Base-by-base conservation (phyloP, 2,888 invertebrate genomes). In the Folsomia manolachei region DNA sequence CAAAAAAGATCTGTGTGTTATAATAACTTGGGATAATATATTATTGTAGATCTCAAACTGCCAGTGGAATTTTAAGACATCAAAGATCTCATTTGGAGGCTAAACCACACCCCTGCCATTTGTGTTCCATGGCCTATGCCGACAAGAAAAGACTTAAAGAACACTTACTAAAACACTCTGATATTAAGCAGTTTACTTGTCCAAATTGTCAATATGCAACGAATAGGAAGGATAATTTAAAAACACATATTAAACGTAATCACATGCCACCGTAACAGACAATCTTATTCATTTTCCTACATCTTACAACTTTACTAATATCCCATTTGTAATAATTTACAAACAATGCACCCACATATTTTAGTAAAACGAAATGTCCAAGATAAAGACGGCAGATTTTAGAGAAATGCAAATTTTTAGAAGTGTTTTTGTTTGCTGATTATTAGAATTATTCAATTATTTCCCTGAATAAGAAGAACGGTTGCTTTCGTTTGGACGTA, bases 61-160 rank as follows among this genome's bases (percentile, higher is more conserved):
- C 79, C 18, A 81, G 81, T 68, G 78, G 78, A n/a, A 66, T 82
- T 71, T 77, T 81, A 11, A 73, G 81, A 24, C 82, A 82, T 71
- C 72, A 78, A 18, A 71, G 82, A 65, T 77, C 80, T 51, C 82
- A 82, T 72, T 74, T 74, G 2, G 78, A 79, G 52, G 69, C 72
- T 18, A 81, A 82, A 65, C 82, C 82, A 1, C 80, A 79, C 67
- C 70, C 76, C 51, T 82, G 82, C 66, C 71, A 74, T 72, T 21
- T 71, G 64, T 82, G 82, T 73, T 72, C 78, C 1, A 63, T 73
- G 51, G 71, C 70, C 56, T 82, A 81, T 67, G 82, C 82, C 0
- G 82, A 82, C 70, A 77, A 78, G 53, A 82, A 82, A 62, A 68
- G 82, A 25, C 72, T 82, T 11, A 77, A 76, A 25, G 82, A 81